Percentiles rank a stretch among this genome's conserved stretches.
Conservation (phyloP, 2,888 invertebrate genomes). For the Perithous albicinctus region DNA sequence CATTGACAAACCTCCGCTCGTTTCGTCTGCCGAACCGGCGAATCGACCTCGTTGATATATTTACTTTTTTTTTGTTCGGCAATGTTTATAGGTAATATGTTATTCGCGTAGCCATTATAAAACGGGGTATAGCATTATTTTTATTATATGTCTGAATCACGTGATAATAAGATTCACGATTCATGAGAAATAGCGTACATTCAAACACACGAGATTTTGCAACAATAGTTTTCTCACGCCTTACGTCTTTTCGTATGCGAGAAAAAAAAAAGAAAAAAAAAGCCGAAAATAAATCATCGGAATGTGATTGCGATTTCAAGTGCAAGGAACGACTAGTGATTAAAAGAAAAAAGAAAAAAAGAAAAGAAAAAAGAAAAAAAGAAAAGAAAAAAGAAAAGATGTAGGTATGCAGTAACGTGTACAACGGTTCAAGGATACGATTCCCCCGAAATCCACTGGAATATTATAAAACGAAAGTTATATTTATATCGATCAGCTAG, state of each 20-base stretch:
- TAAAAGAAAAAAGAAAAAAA: no score
- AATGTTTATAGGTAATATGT: conserved; percentile 75
- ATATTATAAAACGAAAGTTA: conserved; percentile 78
- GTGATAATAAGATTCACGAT: conserved; percentile 57
- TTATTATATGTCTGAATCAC: conserved; percentile 69
- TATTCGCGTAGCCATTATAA: conserved; percentile 75
- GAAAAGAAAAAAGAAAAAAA: conserved; percentile 66
- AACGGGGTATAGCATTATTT: conserved; percentile 75
- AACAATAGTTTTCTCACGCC: background rate
- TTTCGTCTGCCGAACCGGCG: conserved; percentile 73
- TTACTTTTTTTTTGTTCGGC: conserved; percentile 68
- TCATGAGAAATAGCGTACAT: conserved; percentile 58
- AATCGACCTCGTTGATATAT: conserved; percentile 55
- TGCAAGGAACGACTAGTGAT: conserved; percentile 43
- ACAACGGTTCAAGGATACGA: conserved; percentile 74
- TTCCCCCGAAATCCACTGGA: conserved; percentile 73
- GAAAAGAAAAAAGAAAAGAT: conserved; percentile 56
- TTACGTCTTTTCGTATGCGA: conserved; percentile 10
- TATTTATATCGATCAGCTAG: conserved; percentile 82
- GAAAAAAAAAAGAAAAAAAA: conserved; percentile 40
- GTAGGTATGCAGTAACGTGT: conserved; percentile 70
- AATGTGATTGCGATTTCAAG: conserved; percentile 39
- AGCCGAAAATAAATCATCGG: conserved; percentile 36
- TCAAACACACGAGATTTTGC: conserved; percentile 59
- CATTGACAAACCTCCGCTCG: conserved; percentile 38